phyloP scores from a whole-genome alignment of 2,888 invertebrate genomes.

The Cheiracanthium punctorium region DNA sequence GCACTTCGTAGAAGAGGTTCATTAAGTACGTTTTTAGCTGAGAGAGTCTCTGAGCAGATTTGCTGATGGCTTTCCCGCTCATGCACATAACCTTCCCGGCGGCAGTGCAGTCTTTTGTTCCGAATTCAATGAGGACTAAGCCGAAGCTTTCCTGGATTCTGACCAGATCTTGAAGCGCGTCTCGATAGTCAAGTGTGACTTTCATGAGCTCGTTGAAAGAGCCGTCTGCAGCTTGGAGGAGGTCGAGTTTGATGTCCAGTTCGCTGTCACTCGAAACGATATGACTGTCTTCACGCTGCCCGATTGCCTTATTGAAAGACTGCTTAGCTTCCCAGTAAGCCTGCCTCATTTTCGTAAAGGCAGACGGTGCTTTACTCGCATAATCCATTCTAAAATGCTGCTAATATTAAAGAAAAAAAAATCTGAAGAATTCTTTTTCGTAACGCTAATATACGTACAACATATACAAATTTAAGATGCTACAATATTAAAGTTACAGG shows the following conservation, averaged over 20 bases:
- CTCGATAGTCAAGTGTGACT: slow-evolving; percentile 10
- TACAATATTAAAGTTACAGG: too few relatives aligned
- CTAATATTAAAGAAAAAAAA: too few relatives aligned
- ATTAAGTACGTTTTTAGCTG: neutral
- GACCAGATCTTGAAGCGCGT: neutral
- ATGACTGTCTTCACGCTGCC: slow-evolving; percentile 97
- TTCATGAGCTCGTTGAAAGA: slow-evolving; percentile 24
- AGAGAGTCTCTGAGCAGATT: neutral
- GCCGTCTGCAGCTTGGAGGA: slow-evolving; percentile 31
- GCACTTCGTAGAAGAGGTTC: slow-evolving; percentile 32
- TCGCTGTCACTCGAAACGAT: slow-evolving; percentile 96
- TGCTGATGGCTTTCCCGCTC: slow-evolving; percentile 26
- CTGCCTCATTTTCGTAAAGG: slow-evolving; percentile 86
- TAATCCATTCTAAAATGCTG: too few relatives aligned
- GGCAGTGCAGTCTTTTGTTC: slow-evolving; percentile 30
- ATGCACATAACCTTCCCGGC: slow-evolving; percentile 33
- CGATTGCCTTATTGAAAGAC: slow-evolving; percentile 91
- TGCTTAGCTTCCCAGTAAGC: slow-evolving; percentile 99
- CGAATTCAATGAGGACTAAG: slow-evolving; percentile 28
- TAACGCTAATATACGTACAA: too few relatives aligned
- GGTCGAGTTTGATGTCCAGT: slow-evolving; percentile 94
- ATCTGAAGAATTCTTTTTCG: too few relatives aligned
- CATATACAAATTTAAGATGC: too few relatives aligned
- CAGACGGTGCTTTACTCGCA: slow-evolving; percentile 5
- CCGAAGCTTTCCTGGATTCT: slow-evolving; percentile 30